These are phyloP conservation scores for Heliconius charithonia DNA, from an alignment of 2,888 invertebrate species.

Conservation along the genomic window DNA sequence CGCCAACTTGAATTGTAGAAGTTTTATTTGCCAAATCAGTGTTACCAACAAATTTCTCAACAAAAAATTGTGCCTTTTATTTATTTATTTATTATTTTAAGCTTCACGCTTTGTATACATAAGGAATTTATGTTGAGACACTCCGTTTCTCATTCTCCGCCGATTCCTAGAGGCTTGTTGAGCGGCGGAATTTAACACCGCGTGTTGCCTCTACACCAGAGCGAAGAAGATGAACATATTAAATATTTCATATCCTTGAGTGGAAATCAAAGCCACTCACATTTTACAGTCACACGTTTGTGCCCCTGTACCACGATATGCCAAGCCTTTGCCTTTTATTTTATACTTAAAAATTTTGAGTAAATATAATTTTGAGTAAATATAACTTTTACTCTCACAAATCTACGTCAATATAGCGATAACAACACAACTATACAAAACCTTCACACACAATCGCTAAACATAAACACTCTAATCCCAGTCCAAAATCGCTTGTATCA, in stretches of 20 bases:
- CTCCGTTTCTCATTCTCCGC: too few relatives aligned
- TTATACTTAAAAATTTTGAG: background rate
- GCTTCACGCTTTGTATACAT: too few relatives aligned
- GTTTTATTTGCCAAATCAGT: slow-evolving; percentile 20
- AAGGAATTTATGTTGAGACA: too few relatives aligned
- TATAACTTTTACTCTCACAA: background rate
- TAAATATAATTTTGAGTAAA: background rate
- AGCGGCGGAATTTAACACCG: too few relatives aligned
- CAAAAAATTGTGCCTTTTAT: background rate
- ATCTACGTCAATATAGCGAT: background rate
- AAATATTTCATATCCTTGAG: too few relatives aligned
- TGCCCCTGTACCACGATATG: too few relatives aligned
- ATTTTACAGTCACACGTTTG: too few relatives aligned
- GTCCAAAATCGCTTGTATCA: slow-evolving; percentile 33
- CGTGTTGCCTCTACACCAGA: too few relatives aligned
- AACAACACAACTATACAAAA: background rate
- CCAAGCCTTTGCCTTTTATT: background rate
- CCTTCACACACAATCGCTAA: slow-evolving; percentile 19
- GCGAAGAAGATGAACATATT: too few relatives aligned
- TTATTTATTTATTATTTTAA: too few relatives aligned
- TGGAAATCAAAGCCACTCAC: too few relatives aligned
- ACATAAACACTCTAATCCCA: slow-evolving; percentile 36
- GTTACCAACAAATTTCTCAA: background rate
- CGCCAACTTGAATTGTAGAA: slow-evolving; percentile 5
- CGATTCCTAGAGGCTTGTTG: too few relatives aligned